Percentiles rank a stretch among this genome's conserved stretches.
Evolutionary conservation across 2,888 invertebrate genomes (phyloP).

Genomic region (Metallyticus violacea): DNA sequence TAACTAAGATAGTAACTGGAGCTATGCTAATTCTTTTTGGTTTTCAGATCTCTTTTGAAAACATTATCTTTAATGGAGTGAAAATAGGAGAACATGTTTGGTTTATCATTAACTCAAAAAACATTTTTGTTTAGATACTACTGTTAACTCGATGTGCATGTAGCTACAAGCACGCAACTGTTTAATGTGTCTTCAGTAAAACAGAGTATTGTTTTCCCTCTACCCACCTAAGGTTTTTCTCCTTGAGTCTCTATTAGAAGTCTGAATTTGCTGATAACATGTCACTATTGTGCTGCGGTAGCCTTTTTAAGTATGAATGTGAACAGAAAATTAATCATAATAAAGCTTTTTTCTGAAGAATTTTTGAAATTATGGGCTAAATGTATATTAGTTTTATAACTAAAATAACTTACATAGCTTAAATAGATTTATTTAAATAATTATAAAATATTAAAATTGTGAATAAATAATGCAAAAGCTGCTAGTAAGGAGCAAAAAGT

Average conservation of each 20-base stretch:
- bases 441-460: not conserved
- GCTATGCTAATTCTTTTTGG: too few species aligned
- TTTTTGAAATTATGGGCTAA: not conserved
- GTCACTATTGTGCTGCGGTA: not conserved
- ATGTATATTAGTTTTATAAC: not conserved
- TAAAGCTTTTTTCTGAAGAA: not conserved
- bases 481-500: not conserved
- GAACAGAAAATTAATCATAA: not conserved
- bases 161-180: not conserved
- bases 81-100: not conserved
- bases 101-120: not conserved
- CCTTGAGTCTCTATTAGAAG: not conserved
- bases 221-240: too few species aligned
- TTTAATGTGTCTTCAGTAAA: not conserved
- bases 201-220: not conserved
- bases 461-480: not conserved
- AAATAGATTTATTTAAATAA: not conserved
- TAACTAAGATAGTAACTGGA: too few species aligned
- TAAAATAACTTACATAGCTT: not conserved
- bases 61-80: too few species aligned
- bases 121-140: not conserved
- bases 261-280: not conserved
- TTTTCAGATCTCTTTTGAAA: too few species aligned
- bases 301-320: not conserved
- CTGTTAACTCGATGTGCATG: not conserved